Evolutionary conservation across 1,140 invertebrate species (phyloP).

Genomic region (Drosophila rhopaloa): DNA sequence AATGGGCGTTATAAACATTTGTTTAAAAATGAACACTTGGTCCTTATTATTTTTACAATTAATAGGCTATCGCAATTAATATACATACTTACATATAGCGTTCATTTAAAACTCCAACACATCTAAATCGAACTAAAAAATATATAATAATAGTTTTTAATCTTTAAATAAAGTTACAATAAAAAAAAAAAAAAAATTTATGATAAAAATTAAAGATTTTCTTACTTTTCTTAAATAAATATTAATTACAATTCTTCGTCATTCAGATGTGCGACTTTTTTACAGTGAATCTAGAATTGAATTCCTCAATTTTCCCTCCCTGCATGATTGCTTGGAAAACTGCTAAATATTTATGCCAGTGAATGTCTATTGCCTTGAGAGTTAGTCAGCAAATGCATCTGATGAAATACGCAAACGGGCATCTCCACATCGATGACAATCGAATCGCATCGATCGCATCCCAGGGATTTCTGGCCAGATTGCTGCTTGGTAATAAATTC

Average conservation of each 20-base stretch:
- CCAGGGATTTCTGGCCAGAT: slow-evolving; percentile 25
- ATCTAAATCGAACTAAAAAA: background rate
- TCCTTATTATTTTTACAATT: too few relatives aligned
- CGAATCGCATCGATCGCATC: slow-evolving; percentile 28
- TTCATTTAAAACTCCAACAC: too few relatives aligned
- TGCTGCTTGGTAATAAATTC: slow-evolving; percentile 46
- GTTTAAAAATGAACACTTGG: too few relatives aligned
- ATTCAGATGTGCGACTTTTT: too few relatives aligned
- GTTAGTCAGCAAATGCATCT: slow-evolving; percentile 33
- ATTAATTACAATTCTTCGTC: too few relatives aligned
- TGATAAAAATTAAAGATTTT: too few relatives aligned
- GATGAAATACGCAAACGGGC: slow-evolving; percentile 19
- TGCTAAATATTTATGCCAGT: slow-evolving; percentile 67
- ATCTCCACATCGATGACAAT: slow-evolving; percentile 27
- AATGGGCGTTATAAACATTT: too few relatives aligned
- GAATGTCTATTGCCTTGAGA: slow-evolving; percentile 31
- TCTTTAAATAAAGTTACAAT: background rate
- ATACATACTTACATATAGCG: too few relatives aligned
- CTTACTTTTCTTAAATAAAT: too few relatives aligned
- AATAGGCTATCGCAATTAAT: too few relatives aligned
- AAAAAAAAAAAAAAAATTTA: too few relatives aligned
- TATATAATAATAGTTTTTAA: fast-evolving
- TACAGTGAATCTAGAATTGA: background rate
- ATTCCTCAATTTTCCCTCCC: slow-evolving; percentile 11
- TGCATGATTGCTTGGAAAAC: slow-evolving; percentile 16